These are phyloP conservation scores for Xestoiulus laeticollis DNA, from an alignment of 2,888 invertebrate genomes.

Conservation along the genomic window DNA sequence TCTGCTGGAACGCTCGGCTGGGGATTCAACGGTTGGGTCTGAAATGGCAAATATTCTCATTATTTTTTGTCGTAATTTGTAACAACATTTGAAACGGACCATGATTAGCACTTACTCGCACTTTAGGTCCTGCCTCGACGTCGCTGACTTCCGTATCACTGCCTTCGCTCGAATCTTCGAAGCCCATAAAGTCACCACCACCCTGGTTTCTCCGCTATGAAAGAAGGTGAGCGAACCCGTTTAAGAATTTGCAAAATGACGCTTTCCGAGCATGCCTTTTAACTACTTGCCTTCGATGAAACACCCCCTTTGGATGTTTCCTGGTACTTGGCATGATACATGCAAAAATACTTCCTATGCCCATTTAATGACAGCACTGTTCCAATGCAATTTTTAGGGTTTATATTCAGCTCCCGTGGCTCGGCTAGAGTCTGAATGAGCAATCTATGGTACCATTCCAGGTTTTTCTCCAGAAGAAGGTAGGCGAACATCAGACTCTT, in stretches of 20 bases:
- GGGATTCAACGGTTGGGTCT: neutral
- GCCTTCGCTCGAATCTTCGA: slow-evolving; percentile 73
- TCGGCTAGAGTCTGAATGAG: slow-evolving; percentile 87
- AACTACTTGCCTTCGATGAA: slow-evolving; percentile 24
- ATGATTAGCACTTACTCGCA: slow-evolving; percentile 44
- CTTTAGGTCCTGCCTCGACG: slow-evolving; percentile 63
- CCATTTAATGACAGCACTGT: slow-evolving; percentile 96
- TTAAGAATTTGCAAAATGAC: neutral
- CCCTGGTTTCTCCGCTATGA: slow-evolving; percentile 70
- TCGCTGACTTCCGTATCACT: slow-evolving; percentile 64
- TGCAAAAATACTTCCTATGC: slow-evolving; percentile 96
- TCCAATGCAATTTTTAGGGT: slow-evolving; percentile 95
- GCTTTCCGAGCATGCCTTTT: neutral
- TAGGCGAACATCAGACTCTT: slow-evolving; percentile 96
- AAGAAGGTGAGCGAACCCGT: neutral
- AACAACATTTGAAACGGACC: neutral
- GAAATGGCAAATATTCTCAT: neutral
- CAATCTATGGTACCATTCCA: slow-evolving; percentile 92
- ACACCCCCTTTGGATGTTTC: slow-evolving; percentile 65
- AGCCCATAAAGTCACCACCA: slow-evolving; percentile 83
- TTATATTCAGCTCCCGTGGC: slow-evolving; percentile 83
- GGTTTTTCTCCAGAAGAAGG: slow-evolving; percentile 88
- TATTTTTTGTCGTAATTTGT: neutral
- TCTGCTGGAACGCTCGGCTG: slow-evolving; percentile 9
- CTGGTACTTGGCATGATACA: slow-evolving; percentile 97